A percentile compares a stretch with the other conserved stretches of the same genome.
These are phyloP conservation scores for Eudasyphora cyanicolor DNA, from an alignment of 2,888 invertebrate genomes.

Conservation along the genomic window DNA sequence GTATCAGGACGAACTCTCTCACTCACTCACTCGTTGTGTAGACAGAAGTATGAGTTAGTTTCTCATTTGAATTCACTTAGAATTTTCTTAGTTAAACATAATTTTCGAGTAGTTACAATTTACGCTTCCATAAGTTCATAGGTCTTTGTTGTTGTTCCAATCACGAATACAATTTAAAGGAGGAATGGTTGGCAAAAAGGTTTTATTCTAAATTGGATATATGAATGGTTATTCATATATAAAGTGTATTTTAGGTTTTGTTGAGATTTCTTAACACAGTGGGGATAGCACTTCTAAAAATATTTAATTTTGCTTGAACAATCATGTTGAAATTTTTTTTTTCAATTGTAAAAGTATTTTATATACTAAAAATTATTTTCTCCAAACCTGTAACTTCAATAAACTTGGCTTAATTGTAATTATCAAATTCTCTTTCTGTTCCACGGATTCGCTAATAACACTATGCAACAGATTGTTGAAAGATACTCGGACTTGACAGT, in stretches of 20 bases:
- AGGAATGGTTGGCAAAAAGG: slow-evolving; percentile 19
- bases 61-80: slow-evolving; percentile 60
- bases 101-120: slow-evolving; percentile 63
- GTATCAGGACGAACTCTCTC: too few species aligned
- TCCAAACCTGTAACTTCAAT: too few species aligned
- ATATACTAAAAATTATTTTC: too few species aligned
- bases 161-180: background rate
- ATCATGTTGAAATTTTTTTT: too few species aligned
- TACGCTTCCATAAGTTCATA: slow-evolving; percentile 64
- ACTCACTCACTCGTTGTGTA: background rate
- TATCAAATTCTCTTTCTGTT: too few species aligned
- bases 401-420: too few species aligned
- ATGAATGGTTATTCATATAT: slow-evolving; percentile 60
- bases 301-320: too few species aligned
- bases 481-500: too few species aligned
- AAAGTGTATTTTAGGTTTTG: slow-evolving; percentile 50
- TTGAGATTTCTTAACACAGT: slow-evolving; percentile 35
- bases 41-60: slow-evolving; percentile 53
- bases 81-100: slow-evolving; percentile 64
- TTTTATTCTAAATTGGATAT: slow-evolving; percentile 62
- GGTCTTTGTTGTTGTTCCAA: slow-evolving; percentile 37
- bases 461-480: too few species aligned
- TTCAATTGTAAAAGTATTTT: too few species aligned
- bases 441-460: too few species aligned
- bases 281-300: too few species aligned